Evolutionary conservation across 1,140 invertebrate genomes (phyloP), one percentile per base, ranked within the genome.

Genomic region (Sycophaga agraensis): DNA sequence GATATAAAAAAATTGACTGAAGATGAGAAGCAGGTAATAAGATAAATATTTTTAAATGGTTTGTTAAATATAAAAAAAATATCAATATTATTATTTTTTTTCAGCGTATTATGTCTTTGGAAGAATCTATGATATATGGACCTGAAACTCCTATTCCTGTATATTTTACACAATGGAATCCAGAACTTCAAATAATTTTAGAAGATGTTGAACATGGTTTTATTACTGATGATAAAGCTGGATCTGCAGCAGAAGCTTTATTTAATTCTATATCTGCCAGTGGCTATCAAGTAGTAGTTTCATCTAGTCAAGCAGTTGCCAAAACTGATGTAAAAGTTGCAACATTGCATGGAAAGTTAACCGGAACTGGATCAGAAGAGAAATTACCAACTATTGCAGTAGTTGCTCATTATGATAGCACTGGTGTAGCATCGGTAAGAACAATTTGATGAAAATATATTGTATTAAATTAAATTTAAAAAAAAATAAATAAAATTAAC

Each of bases 371-470:
- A 58, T 81, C 84, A 11, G 88, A 89, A 70, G 90, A 90, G 61
- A 92, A 92, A 78, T 82, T 86, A 65, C 93, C 94, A 31, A 94
- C 93, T 12, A 89, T 98, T 65, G 86, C 92, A 2, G 81, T 99
- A 66, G 92, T 96, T 17, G 91, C 96, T 5, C 92, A 98, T 83
- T 96, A 98, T 72, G 96, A 99, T 75, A 89, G 92, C 26, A 89
- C 90, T 74, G 92, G 91, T 53, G 81, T 93, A 56, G 90, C 91
- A 28, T 94, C 96, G 39, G 95, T 97, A 84, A 89, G 66, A 62
- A 1, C 21, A 40, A 4, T 11, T 51, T n/a, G n/a, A n/a, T n/a
- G n/a, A n/a, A n/a, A n/a, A n/a, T n/a, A n/a, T n/a, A n/a, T n/a
- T n/a, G n/a, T n/a, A n/a, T n/a, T n/a, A n/a, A n/a, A 3, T 50